Base-by-base conservation (phyloP, 2,888 invertebrate species). In the Tromatobia lineatoria region DNA sequence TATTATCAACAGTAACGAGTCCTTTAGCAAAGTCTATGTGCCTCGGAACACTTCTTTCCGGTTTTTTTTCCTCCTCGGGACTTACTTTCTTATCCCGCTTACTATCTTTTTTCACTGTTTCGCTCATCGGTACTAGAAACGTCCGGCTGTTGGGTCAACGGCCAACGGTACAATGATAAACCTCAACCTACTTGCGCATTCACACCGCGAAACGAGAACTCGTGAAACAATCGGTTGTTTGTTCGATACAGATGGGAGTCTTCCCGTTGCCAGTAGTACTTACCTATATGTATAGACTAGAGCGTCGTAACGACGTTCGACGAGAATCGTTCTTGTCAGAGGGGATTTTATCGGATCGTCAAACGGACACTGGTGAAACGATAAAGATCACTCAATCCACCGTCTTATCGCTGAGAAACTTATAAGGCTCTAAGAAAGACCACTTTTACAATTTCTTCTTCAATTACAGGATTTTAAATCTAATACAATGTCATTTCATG, bases 1-100 rank as follows among this genome's bases (percentile, higher is more conserved):
- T 90, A 52, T 86, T 88, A 69, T 91, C 91, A 13, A 75, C 79
- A n/a, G 64, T 78, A 50, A 90, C 88, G 50, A 78, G 80, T 18
- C 86, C 86, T 70, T 80, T 91, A 8, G 76, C n/a, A 57, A n/a
- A 70, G n/a, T 82, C 77, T n/a, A 50, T 42, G 25, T 79, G 82
- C 70, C 74, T 89, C 11, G 54, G 50, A 20, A 54, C 66, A 15
- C 45, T 59, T 61, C 73, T 86, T 34, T 86, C 88, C 11, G 45
- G 20, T 47, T 85, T 85, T 88, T 69, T 87, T 45, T 23, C 57
- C 45, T 80, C 82, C 18, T 85, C 84, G 10, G 15, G 8, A 34
- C 15, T 83, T 11, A 85, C 86, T 13, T 78, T 77, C n/a, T 87
- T 87, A n/a, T 82, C 81, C n/a, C 82, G 79, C 50, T 73, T 75